Base-by-base conservation (phyloP, 1,140 invertebrate species). In the Zaprionus nigranus region DNA sequence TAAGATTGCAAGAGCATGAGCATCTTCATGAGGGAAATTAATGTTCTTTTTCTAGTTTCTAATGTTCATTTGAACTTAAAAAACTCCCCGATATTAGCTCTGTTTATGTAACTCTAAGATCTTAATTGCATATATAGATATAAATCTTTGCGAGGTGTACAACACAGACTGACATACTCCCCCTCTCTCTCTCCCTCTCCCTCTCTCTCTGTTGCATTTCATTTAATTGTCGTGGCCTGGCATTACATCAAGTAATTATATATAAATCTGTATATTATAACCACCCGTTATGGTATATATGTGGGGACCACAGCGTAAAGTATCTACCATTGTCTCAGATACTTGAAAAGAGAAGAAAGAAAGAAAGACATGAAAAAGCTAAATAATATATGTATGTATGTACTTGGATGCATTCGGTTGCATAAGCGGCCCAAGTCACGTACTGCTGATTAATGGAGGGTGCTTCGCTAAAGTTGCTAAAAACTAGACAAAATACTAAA, bases 341-440 rank as follows among this genome's bases (percentile, higher is more conserved):
- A 24, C 53, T 54, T 38, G 20, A 40, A 40, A 17, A 46, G 40
- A 46, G 20, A 1, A 40, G 15, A 36, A 38, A 60, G 15, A 36
- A 38, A 60, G 9, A 38, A 34, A 22, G 13, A 57, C n/a, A 57
- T 36, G 20, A 60, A 60, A 30, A 46, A 53, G 7, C 40, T 7
- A 70, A 57, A 75, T 43, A 43, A n/a, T n/a, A 43, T 17, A 43
- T 6, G 6, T n/a, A n/a, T n/a, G 17, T 17, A 43, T 6, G 6
- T n/a, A 53, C 34, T 54, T 72, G 46, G 57, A 73, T 73, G 70
- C 70, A 73, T 60, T 67, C 51, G 26, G 49, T 74, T 74, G 49
- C 57, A 68, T 61, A 74, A 74, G 36, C 24, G 24, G 49, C 30
- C 24, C 38, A 59, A 49, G 70, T 63, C 49, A 36, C 34, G 63